Evolutionary conservation across 2,888 invertebrate genomes (phyloP).

Genomic region (Chironomus tentans): DNA sequence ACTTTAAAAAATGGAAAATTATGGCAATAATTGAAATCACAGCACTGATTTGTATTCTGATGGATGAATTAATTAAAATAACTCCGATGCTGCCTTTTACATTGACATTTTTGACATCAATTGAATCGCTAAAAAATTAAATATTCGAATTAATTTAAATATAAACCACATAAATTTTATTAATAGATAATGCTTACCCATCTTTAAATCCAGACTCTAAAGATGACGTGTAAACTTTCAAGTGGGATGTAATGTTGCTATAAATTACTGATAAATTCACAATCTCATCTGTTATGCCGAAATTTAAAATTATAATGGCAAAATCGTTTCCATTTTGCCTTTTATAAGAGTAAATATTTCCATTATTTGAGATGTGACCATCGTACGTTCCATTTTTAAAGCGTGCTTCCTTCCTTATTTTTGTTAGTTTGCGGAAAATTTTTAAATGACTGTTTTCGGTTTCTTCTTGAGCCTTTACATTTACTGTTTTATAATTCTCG

Average conservation of each 20-base stretch:
- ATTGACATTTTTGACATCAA: background rate
- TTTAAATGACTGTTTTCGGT: constrained; percentile 51
- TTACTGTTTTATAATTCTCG: constrained; percentile 48
- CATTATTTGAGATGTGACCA: background rate
- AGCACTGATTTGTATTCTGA: background rate
- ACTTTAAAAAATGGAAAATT: background rate
- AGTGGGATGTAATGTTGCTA: background rate
- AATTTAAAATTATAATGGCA: constrained; percentile 9
- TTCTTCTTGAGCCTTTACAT: constrained; percentile 49
- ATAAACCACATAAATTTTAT: background rate
- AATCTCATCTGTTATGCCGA: background rate
- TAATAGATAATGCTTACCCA: constrained; percentile 10
- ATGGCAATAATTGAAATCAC: background rate
- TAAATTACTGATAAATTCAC: background rate
- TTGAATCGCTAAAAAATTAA: background rate
- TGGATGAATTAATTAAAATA: background rate
- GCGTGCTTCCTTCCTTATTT: constrained; percentile 44
- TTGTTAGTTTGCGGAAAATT: constrained; percentile 50
- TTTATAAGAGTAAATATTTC: constrained; percentile 10
- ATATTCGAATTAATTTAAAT: background rate
- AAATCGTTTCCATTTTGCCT: background rate
- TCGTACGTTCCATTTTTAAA: constrained; percentile 32
- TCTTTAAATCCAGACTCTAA: constrained; percentile 9
- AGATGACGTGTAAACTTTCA: constrained; percentile 18
- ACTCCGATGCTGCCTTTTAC: background rate